phyloP scores from a whole-genome alignment of 2,888 invertebrate genomes.

The Dasysyrphus albostriatus region DNA sequence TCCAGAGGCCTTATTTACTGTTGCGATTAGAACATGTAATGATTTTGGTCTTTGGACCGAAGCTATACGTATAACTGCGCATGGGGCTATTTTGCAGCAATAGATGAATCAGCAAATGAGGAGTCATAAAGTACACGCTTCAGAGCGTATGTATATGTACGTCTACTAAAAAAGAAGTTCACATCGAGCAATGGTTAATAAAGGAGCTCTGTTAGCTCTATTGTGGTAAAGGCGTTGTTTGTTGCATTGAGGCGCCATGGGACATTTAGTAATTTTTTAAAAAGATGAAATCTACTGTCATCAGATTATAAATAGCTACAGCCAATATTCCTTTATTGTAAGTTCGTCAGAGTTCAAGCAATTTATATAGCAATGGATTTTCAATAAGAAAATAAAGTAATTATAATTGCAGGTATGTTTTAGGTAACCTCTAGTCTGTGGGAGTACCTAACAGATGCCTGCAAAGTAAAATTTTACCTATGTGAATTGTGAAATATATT shows the following conservation, averaged over 20 bases:
- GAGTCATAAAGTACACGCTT: constrained; percentile 54
- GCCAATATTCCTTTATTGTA: constrained; percentile 3
- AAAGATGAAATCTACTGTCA: constrained; percentile 33
- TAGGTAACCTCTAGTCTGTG: not conserved
- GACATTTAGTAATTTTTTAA: constrained; percentile 43
- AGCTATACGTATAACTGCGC: constrained; percentile 4
- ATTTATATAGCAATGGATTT: not conserved
- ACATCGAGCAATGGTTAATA: constrained; percentile 9
- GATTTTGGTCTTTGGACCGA: constrained; percentile 60
- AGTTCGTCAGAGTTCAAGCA: not conserved
- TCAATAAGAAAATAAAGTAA: constrained; percentile 11
- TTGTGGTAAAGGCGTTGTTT: constrained; percentile 40
- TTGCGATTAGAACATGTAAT: constrained; percentile 72
- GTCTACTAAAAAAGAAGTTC: constrained; percentile 3
- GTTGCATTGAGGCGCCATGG: constrained; percentile 57
- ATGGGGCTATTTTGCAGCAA: constrained; percentile 16
- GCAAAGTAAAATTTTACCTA: no score
- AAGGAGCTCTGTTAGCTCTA: not conserved
- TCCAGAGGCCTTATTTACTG: constrained; percentile 68
- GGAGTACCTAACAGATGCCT: no score
- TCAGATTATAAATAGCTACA: constrained; percentile 38
- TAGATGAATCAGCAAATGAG: constrained; percentile 68
- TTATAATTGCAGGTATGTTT: not conserved
- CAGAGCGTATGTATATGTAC: not conserved
- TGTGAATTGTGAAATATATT: no score